phyloP scores from a whole-genome alignment of 2,797 vertebrate genomes.

The Odontamblyopus rebecca region DNA sequence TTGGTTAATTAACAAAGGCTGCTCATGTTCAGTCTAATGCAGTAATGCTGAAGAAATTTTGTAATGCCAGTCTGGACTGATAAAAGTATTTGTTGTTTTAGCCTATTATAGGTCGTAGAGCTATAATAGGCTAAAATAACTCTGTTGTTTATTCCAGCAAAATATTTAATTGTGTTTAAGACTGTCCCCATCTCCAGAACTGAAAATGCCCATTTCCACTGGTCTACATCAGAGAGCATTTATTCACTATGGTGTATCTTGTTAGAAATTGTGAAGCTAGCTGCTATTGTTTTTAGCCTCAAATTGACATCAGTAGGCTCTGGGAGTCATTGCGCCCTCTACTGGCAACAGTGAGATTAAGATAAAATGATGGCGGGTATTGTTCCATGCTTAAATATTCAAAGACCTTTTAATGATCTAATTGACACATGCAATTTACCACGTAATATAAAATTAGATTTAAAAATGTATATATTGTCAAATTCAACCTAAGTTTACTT shows the following conservation, averaged over 20 bases:
- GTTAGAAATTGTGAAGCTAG: not conserved
- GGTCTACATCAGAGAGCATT: too few species aligned
- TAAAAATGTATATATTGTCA: too few species aligned
- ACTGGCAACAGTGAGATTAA: not conserved
- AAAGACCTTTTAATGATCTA: too few species aligned
- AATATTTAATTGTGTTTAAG: not conserved
- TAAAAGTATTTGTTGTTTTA: not conserved
- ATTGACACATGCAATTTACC: too few species aligned
- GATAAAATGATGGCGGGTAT: not conserved
- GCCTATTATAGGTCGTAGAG: not conserved
- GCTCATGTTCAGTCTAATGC: not conserved
- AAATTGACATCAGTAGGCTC: not conserved
- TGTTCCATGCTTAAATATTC: not conserved
- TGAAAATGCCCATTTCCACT: too few species aligned
- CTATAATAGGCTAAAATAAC: not conserved
- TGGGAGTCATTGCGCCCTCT: not conserved
- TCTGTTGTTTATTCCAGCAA: not conserved
- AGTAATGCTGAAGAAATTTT: not conserved
- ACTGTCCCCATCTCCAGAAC: not conserved
- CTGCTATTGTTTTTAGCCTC: not conserved
- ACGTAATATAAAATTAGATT: too few species aligned
- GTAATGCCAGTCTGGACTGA: not conserved
- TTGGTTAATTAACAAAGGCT: slow-evolving; percentile 27
- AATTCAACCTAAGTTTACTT: not conserved
- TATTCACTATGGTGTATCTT: too few species aligned